Conservation (phyloP, 2,113 vertebrate species). For the Suncus etruscus region DNA sequence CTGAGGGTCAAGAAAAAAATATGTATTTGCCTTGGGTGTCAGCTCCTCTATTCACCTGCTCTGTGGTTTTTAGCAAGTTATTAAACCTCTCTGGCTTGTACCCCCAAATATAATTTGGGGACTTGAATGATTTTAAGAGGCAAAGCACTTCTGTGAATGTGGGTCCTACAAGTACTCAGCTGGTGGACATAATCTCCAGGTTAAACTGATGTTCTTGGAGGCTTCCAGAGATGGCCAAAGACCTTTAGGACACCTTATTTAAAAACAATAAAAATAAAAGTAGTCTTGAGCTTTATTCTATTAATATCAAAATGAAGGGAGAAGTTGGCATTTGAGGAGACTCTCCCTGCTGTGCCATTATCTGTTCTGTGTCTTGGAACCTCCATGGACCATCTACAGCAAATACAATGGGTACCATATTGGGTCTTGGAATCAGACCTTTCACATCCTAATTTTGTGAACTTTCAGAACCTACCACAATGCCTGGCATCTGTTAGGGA, state of each 20-base stretch:
- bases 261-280: background rate
- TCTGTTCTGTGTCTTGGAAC: background rate
- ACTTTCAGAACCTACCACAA: background rate
- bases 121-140: background rate
- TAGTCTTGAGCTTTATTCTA: background rate
- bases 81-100: constrained; percentile 52
- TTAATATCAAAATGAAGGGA: fast-evolving
- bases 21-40: fast-evolving
- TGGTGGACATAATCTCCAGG: background rate
- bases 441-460: background rate
- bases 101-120: background rate
- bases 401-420: fast-evolving
- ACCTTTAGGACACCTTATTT: background rate
- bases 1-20: background rate
- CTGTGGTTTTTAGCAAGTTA: constrained; percentile 39
- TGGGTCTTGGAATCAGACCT: background rate
- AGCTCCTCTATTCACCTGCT: background rate
- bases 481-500: background rate
- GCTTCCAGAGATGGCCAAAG: background rate
- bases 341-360: background rate
- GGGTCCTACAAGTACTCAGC: fast-evolving
- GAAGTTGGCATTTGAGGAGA: background rate
- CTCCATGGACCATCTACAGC: fast-evolving
- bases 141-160: fast-evolving
- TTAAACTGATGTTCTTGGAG: background rate